Evolutionary conservation across 2,113 vertebrate genomes (phyloP).

Genomic region (Pelecanoides urinatrix): DNA sequence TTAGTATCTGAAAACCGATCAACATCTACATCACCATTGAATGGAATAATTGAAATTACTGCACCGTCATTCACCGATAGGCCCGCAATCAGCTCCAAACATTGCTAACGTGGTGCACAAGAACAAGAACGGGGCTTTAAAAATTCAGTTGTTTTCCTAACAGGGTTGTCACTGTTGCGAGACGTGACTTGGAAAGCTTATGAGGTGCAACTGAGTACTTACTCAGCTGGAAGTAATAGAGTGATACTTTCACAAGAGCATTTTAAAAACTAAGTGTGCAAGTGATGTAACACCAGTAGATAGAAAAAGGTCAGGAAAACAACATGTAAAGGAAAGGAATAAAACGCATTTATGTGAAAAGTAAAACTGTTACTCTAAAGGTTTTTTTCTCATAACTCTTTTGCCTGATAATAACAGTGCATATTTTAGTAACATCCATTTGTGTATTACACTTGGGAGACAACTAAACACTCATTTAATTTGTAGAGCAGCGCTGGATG

Average conservation of each 20-base stretch:
- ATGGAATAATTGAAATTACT: not conserved
- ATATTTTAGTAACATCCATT: conserved; percentile 27
- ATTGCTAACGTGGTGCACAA: not conserved
- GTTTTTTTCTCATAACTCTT: not conserved
- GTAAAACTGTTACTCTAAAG: not conserved
- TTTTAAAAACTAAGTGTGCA: conserved; percentile 41
- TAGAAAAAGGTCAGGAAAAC: not conserved
- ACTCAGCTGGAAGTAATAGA: conserved; percentile 61
- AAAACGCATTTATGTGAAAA: not conserved
- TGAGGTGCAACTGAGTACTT: conserved; percentile 58
- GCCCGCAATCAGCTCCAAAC: not conserved
- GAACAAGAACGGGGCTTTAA: not conserved
- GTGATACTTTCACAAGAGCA: conserved; percentile 32
- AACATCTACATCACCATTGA: not conserved
- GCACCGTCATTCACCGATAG: not conserved
- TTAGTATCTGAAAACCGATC: conserved; percentile 1
- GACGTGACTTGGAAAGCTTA: conserved; percentile 58
- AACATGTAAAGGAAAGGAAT: not conserved
- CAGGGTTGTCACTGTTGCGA: conserved; percentile 21
- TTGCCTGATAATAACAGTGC: not conserved
- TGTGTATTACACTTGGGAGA: not conserved
- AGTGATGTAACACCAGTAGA: conserved; percentile 12
- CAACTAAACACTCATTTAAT: conserved; percentile 20
- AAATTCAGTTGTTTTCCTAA: conserved; percentile 43
- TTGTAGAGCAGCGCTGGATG: not conserved